Conservation (phyloP, 2,113 vertebrate genomes). For the Pantherophis guttatus region DNA sequence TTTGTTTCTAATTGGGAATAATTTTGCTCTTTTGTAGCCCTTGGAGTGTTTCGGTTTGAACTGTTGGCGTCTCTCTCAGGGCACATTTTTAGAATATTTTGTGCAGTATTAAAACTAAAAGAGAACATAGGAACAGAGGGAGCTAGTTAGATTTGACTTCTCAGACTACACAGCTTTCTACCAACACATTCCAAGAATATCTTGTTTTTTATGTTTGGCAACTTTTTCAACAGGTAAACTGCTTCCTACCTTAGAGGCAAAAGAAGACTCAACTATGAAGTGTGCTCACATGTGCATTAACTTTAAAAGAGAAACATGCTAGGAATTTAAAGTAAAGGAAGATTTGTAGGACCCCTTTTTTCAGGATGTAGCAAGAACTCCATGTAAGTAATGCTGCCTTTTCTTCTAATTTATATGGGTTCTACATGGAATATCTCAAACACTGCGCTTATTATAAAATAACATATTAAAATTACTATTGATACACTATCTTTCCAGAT, state of each 20-base stretch:
- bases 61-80: not conserved
- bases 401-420: not conserved
- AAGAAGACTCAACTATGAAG: not conserved
- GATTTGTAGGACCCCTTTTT: not conserved
- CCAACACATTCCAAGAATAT: not conserved
- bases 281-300: not conserved
- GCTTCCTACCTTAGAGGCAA: not conserved
- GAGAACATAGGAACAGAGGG: not conserved
- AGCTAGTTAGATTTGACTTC: not conserved
- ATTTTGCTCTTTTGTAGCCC: conserved; percentile 5
- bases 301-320: not conserved
- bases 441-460: not conserved
- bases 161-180: not conserved
- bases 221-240: not conserved
- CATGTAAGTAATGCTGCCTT: not conserved
- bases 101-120: not conserved
- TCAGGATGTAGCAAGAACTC: not conserved
- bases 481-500: not conserved
- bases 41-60: not conserved
- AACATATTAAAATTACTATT: not conserved
- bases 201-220: not conserved
- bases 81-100: not conserved
- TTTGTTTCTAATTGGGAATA: conserved; percentile 3
- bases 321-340: not conserved
- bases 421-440: not conserved